These are phyloP conservation scores for Agrochola macilenta DNA, from an alignment of 2,888 invertebrate species.

Conservation along the genomic window DNA sequence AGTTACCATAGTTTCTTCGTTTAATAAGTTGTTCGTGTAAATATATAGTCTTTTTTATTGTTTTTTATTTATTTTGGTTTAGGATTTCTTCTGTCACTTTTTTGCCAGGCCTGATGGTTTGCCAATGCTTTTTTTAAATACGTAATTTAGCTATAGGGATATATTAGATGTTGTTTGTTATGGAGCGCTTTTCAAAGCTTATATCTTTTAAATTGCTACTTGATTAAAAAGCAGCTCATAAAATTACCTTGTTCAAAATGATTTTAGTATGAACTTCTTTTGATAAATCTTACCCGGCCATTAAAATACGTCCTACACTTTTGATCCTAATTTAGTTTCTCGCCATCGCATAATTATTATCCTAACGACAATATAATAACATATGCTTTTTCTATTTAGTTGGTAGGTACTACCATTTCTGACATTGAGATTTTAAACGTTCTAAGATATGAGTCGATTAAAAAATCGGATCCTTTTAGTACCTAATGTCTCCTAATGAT, in stretches of 20 bases:
- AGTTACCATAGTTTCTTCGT: neutral
- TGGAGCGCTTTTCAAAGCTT: neutral
- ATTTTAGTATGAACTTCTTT: neutral
- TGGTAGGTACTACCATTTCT: slow-evolving; percentile 29
- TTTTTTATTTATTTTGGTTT: neutral
- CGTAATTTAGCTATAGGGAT: neutral
- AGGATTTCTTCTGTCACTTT: neutral
- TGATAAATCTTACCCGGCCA: slow-evolving; percentile 7
- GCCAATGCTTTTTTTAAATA: neutral
- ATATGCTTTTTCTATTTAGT: slow-evolving; percentile 38
- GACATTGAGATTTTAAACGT: slow-evolving; percentile 60
- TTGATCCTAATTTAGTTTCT: slow-evolving; percentile 50
- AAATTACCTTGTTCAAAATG: neutral
- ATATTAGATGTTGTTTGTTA: neutral
- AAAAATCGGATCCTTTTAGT: slow-evolving; percentile 47
- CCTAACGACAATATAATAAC: slow-evolving; percentile 63
- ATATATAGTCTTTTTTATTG: neutral
- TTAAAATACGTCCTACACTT: slow-evolving; percentile 37
- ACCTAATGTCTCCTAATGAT: slow-evolving; percentile 43
- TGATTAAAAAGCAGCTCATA: neutral
- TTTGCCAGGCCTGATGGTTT: neutral
- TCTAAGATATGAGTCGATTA: slow-evolving; percentile 1
- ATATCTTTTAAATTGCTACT: neutral
- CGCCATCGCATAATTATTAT: slow-evolving; percentile 30
- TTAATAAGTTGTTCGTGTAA: neutral